Evolutionary conservation across 2,113 vertebrate species (phyloP).

Genomic region (Cheilinus undulatus): DNA sequence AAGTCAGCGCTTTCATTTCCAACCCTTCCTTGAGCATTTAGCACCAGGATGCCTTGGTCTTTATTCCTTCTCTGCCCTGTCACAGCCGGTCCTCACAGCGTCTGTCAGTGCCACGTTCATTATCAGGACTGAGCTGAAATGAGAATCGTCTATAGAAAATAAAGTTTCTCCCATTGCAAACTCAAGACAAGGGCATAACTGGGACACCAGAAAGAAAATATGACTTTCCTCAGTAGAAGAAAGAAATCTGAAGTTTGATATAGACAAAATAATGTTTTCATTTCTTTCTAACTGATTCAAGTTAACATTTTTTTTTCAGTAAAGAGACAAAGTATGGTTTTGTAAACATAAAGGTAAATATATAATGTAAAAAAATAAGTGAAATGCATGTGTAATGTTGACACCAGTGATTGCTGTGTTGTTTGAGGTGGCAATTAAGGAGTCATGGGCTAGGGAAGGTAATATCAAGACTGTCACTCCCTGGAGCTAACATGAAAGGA

Average conservation of each 20-base stretch:
- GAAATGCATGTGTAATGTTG: too few species aligned
- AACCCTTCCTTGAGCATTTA: conserved; percentile 33
- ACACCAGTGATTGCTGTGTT: too few species aligned
- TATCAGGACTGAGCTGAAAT: conserved; percentile 28
- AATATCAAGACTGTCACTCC: too few species aligned
- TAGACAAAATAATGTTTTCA: too few species aligned
- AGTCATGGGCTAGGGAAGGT: too few species aligned
- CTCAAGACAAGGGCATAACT: conserved; percentile 15
- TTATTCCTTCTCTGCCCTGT: conserved; percentile 29
- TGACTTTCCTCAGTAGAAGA: conserved; percentile 12
- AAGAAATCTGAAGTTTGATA: neutral
- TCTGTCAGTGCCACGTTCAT: conserved; percentile 25
- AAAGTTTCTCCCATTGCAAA: conserved; percentile 24
- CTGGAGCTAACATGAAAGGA: too few species aligned
- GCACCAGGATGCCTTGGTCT: conserved; percentile 17
- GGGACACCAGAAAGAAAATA: conserved; percentile 40
- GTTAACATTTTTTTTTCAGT: too few species aligned
- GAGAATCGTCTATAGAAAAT: conserved; percentile 17
- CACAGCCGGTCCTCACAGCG: conserved; percentile 34
- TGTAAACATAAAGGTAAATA: too few species aligned
- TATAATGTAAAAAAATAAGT: too few species aligned
- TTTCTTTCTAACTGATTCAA: neutral
- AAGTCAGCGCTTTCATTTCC: conserved; percentile 12
- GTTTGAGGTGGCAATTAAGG: too few species aligned
- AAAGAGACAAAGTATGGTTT: too few species aligned